Conservation (phyloP, 64 coral and sea anemone genomes). For the Pachyseris speciosa region DNA sequence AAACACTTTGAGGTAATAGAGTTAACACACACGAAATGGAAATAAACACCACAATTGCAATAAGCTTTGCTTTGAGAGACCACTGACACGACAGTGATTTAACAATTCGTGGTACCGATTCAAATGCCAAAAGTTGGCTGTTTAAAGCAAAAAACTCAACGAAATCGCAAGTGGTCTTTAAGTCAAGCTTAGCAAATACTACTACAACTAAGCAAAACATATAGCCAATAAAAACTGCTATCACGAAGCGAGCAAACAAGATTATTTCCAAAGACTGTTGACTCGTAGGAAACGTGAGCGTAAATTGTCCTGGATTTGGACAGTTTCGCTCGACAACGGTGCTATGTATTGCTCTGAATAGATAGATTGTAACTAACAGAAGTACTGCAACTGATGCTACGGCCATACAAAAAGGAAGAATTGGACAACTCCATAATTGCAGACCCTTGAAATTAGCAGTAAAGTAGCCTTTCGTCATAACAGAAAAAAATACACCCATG, state of each 20-base stretch:
- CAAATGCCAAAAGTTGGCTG: background rate
- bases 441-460: background rate
- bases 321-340: background rate
- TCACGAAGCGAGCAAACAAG: background rate
- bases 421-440: background rate
- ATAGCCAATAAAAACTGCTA: background rate
- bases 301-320: background rate
- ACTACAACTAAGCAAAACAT: no score
- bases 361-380: background rate
- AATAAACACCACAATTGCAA: background rate
- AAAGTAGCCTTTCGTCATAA: background rate
- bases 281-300: background rate
- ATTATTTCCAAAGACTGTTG: background rate
- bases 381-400: background rate
- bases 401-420: background rate
- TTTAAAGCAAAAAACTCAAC: background rate
- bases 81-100: background rate
- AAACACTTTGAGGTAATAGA: background rate
- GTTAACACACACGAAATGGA: background rate
- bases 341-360: background rate
- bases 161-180: background rate
- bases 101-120: background rate
- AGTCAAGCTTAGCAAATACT: background rate
- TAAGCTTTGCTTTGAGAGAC: background rate
- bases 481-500: background rate